These are phyloP conservation scores for Hyla sarda DNA, from an alignment of 2,113 vertebrate species.

Conservation along the genomic window DNA sequence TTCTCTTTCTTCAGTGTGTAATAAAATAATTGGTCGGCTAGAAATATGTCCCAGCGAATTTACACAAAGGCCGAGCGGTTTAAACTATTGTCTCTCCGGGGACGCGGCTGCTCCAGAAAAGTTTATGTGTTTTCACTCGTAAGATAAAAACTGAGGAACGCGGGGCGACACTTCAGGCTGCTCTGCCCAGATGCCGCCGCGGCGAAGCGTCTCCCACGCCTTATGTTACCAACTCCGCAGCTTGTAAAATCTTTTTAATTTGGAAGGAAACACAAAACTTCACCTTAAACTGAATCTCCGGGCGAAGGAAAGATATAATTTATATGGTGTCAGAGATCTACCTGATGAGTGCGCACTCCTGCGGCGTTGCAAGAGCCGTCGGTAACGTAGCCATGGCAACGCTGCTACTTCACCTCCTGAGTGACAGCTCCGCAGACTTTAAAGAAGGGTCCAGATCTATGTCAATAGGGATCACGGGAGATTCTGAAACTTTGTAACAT, in stretches of 20 bases:
- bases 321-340: neutral
- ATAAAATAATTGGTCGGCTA: constrained; percentile 37
- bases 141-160: neutral
- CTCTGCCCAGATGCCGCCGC: neutral
- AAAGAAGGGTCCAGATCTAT: no score
- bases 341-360: neutral
- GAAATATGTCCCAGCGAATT: constrained; percentile 21
- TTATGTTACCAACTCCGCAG: neutral
- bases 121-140: constrained; percentile 4
- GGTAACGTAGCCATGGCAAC: no score
- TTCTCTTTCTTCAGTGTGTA: neutral
- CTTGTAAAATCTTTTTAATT: neutral
- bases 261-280: neutral
- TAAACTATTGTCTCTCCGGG: constrained; percentile 13
- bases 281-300: neutral
- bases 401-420: no score
- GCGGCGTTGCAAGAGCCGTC: neutral
- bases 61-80: neutral
- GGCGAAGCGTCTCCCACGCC: neutral
- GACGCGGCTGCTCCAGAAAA: constrained; percentile 61
- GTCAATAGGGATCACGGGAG: no score
- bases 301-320: neutral
- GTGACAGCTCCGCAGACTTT: constrained; percentile 38
- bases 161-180: neutral
- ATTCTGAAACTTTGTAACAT: no score